phyloP scores from a whole-genome alignment of 2,888 invertebrate genomes.

The Scelioninae gen. 2 region DNA sequence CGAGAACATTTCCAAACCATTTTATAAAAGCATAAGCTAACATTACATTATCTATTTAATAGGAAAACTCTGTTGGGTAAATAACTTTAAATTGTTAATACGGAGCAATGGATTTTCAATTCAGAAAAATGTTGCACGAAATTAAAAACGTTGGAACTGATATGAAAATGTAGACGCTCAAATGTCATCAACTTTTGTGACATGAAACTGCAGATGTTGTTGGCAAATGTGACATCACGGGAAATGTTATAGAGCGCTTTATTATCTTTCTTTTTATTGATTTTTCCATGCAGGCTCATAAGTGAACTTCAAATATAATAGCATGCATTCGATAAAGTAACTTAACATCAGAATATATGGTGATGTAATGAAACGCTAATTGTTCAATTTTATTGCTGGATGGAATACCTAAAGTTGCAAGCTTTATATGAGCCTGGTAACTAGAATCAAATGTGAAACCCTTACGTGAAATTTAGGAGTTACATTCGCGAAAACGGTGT shows the following conservation, averaged over 20 bases:
- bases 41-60: too few species aligned
- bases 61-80: too few species aligned
- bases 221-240: constrained; percentile 46
- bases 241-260: constrained; percentile 47
- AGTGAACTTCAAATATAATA: constrained; percentile 53
- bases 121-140: too few species aligned
- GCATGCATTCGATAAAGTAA: constrained; percentile 49
- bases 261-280: constrained; percentile 57
- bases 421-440: constrained; percentile 51
- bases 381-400: constrained; percentile 57
- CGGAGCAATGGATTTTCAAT: too few species aligned
- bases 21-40: too few species aligned
- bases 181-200: constrained; percentile 50
- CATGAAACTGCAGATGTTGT: constrained; percentile 48
- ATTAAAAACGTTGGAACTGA: constrained; percentile 15
- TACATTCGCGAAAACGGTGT: constrained; percentile 49
- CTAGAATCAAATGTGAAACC: constrained; percentile 53
- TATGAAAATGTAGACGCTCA: constrained; percentile 33
- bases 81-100: too few species aligned
- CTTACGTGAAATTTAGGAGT: constrained; percentile 47
- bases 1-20: too few species aligned
- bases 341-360: constrained; percentile 51
- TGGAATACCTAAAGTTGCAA: constrained; percentile 50
- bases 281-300: constrained; percentile 47
- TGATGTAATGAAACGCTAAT: constrained; percentile 60